A percentile compares a stretch with the other conserved stretches of the same genome.
Conservation (phyloP, 1,140 invertebrate species). For the Probaryconus sp. region DNA sequence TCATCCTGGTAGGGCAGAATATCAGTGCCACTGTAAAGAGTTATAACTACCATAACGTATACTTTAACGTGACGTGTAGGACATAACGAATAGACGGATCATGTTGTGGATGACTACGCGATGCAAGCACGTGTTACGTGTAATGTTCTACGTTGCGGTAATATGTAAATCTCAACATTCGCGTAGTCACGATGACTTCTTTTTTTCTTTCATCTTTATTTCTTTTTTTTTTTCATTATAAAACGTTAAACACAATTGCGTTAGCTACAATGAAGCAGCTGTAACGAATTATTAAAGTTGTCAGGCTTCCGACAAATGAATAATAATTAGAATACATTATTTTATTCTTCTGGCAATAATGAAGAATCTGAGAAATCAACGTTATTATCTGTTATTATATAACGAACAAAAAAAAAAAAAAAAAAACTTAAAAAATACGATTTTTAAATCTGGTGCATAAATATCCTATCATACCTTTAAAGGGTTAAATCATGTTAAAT, state of each 20-base stretch:
- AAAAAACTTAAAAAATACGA: too few species aligned
- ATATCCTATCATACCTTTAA: too few species aligned
- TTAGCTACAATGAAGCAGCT: constrained; percentile 23
- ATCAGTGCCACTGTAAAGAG: background rate
- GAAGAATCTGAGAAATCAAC: too few species aligned
- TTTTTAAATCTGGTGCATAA: too few species aligned
- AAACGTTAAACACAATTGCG: constrained; percentile 5
- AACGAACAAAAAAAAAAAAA: background rate
- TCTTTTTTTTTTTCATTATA: constrained; percentile 13
- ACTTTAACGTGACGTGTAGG: background rate
- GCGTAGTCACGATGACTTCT: constrained; percentile 32
- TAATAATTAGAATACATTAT: constrained; percentile 3
- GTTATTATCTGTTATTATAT: too few species aligned
- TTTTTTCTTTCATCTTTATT: constrained; percentile 17
- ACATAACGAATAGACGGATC: constrained; percentile 14
- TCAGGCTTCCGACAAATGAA: background rate
- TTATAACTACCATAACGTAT: background rate
- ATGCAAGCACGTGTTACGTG: constrained; percentile 27
- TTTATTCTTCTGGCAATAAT: background rate
- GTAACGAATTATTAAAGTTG: constrained; percentile 11
- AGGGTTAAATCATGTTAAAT: too few species aligned
- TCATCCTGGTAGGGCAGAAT: background rate
- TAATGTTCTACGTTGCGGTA: constrained; percentile 15
- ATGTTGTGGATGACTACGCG: constrained; percentile 17
- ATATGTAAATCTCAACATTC: constrained; percentile 30